Percentiles rank a stretch among this genome's conserved stretches.
phyloP scores from a whole-genome alignment of 1,140 invertebrate species.

The Megathymus violae region DNA sequence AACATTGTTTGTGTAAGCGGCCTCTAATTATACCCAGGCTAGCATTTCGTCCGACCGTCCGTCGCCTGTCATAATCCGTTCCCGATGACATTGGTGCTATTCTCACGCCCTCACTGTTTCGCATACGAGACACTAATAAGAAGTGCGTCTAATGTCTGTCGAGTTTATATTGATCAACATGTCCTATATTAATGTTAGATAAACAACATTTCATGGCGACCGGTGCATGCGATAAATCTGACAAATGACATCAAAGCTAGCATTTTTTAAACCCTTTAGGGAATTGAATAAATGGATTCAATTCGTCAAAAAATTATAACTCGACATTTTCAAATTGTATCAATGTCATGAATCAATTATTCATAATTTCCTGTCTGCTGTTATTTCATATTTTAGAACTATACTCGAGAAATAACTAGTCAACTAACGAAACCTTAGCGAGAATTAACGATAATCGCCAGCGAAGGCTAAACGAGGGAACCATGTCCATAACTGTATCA shows the following conservation, averaged over 20 bases:
- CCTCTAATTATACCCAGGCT: constrained; percentile 61
- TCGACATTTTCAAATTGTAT: too few relatives aligned
- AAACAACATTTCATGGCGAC: constrained; percentile 3
- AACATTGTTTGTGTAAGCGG: constrained; percentile 62
- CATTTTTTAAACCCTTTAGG: neutral
- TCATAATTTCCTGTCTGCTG: constrained; percentile 6
- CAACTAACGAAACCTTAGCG: constrained; percentile 13
- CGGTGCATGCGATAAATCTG: constrained; percentile 2
- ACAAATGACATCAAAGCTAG: constrained; percentile 6
- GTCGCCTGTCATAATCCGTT: constrained; percentile 42
- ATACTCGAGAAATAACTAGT: neutral
- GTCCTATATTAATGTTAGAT: neutral
- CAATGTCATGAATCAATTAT: too few relatives aligned
- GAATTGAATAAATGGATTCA: neutral
- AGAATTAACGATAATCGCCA: constrained; percentile 48
- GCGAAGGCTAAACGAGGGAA: constrained; percentile 57
- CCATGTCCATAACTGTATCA: constrained; percentile 48
- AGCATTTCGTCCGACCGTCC: constrained; percentile 50
- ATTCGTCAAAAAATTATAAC: neutral
- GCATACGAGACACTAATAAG: constrained; percentile 4
- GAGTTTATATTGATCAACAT: neutral
- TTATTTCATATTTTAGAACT: neutral
- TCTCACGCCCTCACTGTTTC: constrained; percentile 16
- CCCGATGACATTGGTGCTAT: constrained; percentile 28
- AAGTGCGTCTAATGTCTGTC: constrained; percentile 7